These are phyloP conservation scores for Harpagifer antarcticus DNA, from an alignment of 2,797 vertebrate genomes.

Conservation along the genomic window DNA sequence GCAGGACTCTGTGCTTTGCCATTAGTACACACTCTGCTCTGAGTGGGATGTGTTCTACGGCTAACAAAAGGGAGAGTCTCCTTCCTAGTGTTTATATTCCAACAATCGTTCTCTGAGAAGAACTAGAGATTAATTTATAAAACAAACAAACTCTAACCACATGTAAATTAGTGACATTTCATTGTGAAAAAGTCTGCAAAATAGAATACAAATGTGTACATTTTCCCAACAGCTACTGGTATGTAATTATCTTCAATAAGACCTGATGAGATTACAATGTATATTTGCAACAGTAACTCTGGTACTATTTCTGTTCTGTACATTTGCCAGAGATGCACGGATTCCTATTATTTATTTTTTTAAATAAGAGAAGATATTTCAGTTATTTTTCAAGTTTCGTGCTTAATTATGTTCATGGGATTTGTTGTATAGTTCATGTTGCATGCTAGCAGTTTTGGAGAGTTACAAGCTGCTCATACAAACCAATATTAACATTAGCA, in stretches of 20 bases:
- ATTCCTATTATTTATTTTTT: too few species aligned
- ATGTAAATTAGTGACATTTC: constrained; percentile 3
- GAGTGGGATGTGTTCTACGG: background rate
- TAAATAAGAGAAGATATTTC: too few species aligned
- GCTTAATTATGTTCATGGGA: background rate
- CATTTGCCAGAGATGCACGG: too few species aligned
- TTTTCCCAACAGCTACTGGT: background rate
- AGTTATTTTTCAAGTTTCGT: too few species aligned
- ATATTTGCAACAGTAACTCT: background rate
- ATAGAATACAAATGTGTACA: background rate
- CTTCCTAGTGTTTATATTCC: background rate
- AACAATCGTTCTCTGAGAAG: background rate
- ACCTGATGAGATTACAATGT: background rate
- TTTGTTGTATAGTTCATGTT: background rate
- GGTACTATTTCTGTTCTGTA: background rate
- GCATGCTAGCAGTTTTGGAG: background rate
- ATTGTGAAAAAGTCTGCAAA: background rate
- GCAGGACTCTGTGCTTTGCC: background rate
- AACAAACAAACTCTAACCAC: background rate
- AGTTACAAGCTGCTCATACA: background rate
- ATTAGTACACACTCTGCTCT: background rate
- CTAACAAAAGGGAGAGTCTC: background rate
- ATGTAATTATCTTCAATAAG: background rate
- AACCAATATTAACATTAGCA: constrained; percentile 2
- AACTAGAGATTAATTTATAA: background rate